phyloP scores from a whole-genome alignment of 92 coral and sea anemone genomes.

The Bergia sp. region DNA sequence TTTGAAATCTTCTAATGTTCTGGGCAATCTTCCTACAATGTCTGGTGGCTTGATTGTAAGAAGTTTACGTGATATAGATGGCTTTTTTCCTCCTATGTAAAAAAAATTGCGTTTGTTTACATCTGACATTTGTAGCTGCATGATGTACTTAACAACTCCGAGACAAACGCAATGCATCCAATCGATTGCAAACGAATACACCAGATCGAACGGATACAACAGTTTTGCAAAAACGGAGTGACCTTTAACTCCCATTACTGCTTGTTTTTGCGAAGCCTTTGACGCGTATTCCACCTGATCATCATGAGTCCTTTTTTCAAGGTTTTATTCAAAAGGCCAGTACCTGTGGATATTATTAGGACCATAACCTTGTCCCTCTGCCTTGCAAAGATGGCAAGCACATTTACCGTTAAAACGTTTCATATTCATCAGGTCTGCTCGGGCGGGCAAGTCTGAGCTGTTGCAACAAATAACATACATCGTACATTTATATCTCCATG shows the following conservation, averaged over 20 bases:
- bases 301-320: constrained; percentile 40
- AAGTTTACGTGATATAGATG: constrained; percentile 24
- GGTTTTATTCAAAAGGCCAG: constrained; percentile 53
- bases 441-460: constrained; percentile 63
- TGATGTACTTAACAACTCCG: constrained; percentile 46
- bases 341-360: constrained; percentile 50
- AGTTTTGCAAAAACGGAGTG: constrained; percentile 61
- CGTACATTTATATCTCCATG: constrained; percentile 55
- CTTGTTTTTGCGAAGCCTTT: constrained; percentile 42
- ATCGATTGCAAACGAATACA: constrained; percentile 44
- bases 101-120: constrained; percentile 5
- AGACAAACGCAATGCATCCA: constrained; percentile 53
- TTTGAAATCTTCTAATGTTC: constrained; percentile 39
- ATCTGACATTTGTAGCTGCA: constrained; percentile 12
- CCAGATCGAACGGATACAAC: constrained; percentile 48
- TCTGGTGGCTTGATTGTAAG: constrained; percentile 51
- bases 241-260: constrained; percentile 63
- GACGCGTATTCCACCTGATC: constrained; percentile 46
- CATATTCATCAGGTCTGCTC: constrained; percentile 61
- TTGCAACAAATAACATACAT: constrained; percentile 55
- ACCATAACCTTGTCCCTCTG: constrained; percentile 64
- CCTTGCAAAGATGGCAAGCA: constrained; percentile 57
- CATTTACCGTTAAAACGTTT: constrained; percentile 58
- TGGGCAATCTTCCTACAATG: constrained; percentile 32
- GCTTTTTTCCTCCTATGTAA: constrained; percentile 30